phyloP scores from a whole-genome alignment of 2,113 vertebrate genomes.

The Microcebus ravelobensis region DNA sequence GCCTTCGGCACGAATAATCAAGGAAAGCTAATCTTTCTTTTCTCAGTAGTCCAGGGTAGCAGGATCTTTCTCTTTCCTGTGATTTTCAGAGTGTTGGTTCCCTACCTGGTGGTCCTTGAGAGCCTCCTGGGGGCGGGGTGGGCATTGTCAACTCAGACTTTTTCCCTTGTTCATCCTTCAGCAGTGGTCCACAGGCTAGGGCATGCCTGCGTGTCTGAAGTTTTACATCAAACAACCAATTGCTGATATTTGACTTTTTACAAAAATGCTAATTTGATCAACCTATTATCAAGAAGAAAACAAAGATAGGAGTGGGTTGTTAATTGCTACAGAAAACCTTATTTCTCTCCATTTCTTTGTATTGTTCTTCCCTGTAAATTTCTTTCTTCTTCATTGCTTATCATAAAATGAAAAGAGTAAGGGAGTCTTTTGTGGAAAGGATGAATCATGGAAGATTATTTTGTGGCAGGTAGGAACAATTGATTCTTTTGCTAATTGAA shows the following conservation, averaged over 20 bases:
- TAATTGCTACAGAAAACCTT: not conserved
- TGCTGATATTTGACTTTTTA: not conserved
- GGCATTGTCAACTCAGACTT: not conserved
- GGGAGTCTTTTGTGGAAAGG: not conserved
- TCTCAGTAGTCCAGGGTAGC: not conserved
- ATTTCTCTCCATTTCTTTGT: not conserved
- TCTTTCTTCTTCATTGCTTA: constrained; percentile 38
- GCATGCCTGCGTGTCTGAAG: not conserved
- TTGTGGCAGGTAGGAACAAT: constrained; percentile 3
- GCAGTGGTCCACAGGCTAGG: not conserved
- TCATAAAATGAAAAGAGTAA: constrained; percentile 28
- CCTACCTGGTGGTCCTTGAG: not conserved
- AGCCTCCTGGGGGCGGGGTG: not conserved
- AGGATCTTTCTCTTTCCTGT: not conserved
- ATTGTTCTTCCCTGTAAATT: not conserved
- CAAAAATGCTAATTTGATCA: not conserved
- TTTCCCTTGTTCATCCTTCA: not conserved
- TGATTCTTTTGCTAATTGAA: constrained; percentile 45
- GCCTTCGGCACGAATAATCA: not conserved
- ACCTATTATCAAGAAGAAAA: constrained; percentile 14
- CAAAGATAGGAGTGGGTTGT: not conserved
- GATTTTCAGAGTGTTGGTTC: not conserved
- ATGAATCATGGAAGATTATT: constrained; percentile 27
- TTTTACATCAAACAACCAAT: not conserved
- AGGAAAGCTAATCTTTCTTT: not conserved